Evolutionary conservation across 2,888 invertebrate species (phyloP).

Genomic region (Campoletis raptor): DNA sequence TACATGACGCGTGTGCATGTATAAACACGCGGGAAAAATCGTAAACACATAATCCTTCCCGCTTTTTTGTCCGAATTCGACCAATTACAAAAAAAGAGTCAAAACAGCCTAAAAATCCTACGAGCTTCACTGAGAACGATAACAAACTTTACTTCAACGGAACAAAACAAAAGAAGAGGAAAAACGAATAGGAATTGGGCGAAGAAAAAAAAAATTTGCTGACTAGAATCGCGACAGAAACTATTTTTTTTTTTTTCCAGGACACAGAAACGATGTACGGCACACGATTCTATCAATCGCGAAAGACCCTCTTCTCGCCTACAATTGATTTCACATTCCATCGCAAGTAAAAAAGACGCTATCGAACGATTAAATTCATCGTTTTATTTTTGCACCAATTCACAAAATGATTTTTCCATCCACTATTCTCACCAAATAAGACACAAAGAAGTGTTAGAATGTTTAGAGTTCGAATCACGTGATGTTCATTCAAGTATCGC

Average conservation of each 20-base stretch:
- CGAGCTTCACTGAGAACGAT: neutral
- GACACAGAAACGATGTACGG: neutral
- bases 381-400: neutral
- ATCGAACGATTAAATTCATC: neutral
- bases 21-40: constrained; percentile 72
- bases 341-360: neutral
- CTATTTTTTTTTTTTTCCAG: neutral
- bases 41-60: constrained; percentile 68
- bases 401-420: neutral
- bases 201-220: neutral
- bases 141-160: neutral
- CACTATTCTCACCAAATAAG: neutral
- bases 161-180: too few relatives aligned
- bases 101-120: neutral
- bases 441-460: neutral
- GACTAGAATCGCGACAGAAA: neutral
- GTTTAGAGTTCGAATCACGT: constrained; percentile 16
- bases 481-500: constrained; percentile 17
- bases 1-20: constrained; percentile 45
- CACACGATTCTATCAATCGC: neutral
- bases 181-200: neutral
- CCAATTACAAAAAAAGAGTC: neutral
- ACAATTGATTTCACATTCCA: neutral
- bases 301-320: neutral
- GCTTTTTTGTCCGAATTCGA: constrained; percentile 39